Base-by-base conservation (phyloP, 2,113 vertebrate species). In the Petroica traversi region DNA sequence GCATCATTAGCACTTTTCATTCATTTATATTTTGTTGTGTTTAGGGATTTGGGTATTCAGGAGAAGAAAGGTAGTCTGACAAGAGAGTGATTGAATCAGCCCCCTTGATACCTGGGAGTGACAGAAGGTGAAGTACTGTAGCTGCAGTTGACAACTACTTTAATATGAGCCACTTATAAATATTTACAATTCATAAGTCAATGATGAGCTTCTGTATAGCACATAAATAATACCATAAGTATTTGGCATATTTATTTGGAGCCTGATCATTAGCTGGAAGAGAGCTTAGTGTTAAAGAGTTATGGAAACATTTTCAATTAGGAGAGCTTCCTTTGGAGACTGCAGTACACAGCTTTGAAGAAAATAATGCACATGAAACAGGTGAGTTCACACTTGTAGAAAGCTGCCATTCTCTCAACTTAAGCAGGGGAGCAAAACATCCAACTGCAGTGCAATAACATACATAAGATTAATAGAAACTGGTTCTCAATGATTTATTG, bases 21-120 rank as follows among this genome's bases (percentile, higher is more conserved):
- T 97, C 94, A 96, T 98, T 98, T 98, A 89, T 97, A 97, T 96
- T 97, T 98, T 98, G 97, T 97, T 98, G 96, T 98, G 97, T 97
- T 98, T 98, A 86, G 97, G 97, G 97, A 98, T 94, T 97, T 98
- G 95, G 90, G 90, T 95, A 97, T 97, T 95, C 94, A 86, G 75
- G 88, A 96, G 89, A 98, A 98, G 96, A 98, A 98, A 98, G 97
- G 95, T 97, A 98, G 85, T 86, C 94, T 97, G 97, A 98, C 97
- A 97, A 97, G 96, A 98, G 93, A 97, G 85, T 96, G 95, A 97
- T 96, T 97, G 97, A 98, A 97, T 97, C 88, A 92, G 92, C 85
- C 96, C 97, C 95, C 98, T 97, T 96, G 97, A 97, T 97, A 97
- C 91, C 69, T 95, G 28, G 68, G 80, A 97, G 95, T 97, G 97